A percentile compares a stretch with the other conserved stretches of the same genome.
phyloP scores from a whole-genome alignment of 2,113 vertebrate genomes.

The Pithys albifrons region DNA sequence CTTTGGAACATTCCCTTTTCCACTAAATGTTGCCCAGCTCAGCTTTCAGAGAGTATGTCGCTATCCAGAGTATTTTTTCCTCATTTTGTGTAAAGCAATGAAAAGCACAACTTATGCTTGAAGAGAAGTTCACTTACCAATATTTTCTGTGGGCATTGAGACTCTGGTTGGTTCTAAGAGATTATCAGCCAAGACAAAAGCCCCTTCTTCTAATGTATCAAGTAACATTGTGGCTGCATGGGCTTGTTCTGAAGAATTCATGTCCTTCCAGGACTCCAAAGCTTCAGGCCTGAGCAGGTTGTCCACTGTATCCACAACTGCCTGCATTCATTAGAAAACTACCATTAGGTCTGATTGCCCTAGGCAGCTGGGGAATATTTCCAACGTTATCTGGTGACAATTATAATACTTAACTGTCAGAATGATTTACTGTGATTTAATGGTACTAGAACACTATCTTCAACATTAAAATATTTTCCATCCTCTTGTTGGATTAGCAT shows the following conservation, averaged over 20 bases:
- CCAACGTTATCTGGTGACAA: slow-evolving; percentile 51
- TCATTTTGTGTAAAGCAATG: background rate
- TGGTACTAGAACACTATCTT: slow-evolving; percentile 39
- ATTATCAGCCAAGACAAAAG: slow-evolving; percentile 97
- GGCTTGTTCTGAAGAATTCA: slow-evolving; percentile 97
- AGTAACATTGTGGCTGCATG: slow-evolving; percentile 98
- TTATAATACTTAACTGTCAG: slow-evolving; percentile 67
- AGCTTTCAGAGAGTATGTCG: background rate
- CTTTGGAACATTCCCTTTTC: background rate
- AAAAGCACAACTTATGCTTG: background rate
- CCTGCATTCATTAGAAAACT: slow-evolving; percentile 83
- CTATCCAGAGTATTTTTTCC: background rate
- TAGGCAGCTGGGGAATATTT: slow-evolving; percentile 39
- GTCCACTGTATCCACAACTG: slow-evolving; percentile 98
- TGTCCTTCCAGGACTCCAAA: slow-evolving; percentile 95
- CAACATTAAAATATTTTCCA: slow-evolving; percentile 41
- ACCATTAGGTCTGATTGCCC: slow-evolving; percentile 66
- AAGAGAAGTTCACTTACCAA: slow-evolving; percentile 82
- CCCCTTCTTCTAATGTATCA: slow-evolving; percentile 96
- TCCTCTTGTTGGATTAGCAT: slow-evolving; percentile 5
- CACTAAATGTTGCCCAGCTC: background rate
- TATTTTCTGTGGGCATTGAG: slow-evolving; percentile 96
- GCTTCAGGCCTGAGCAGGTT: slow-evolving; percentile 96
- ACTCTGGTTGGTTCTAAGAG: slow-evolving; percentile 95
- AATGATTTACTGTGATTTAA: slow-evolving; percentile 69